These are phyloP conservation scores for Luperina nickerlii DNA, from an alignment of 2,888 invertebrate species.

Conservation along the genomic window DNA sequence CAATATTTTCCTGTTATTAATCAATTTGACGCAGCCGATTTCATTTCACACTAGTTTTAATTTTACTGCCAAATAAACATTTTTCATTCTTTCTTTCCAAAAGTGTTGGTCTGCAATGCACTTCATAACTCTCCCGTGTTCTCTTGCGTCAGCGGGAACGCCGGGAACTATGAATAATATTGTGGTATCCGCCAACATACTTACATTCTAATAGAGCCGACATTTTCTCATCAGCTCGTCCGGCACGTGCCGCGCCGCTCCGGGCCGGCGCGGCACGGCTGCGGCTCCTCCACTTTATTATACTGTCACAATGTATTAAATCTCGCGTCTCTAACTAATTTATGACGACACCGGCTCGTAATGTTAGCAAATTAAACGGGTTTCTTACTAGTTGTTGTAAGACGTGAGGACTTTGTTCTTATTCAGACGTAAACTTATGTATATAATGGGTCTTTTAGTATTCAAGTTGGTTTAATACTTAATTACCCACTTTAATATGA, in stretches of 20 bases:
- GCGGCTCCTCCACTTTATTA: slow-evolving; percentile 43
- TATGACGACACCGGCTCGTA: slow-evolving; percentile 53
- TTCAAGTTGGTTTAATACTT: slow-evolving; percentile 22
- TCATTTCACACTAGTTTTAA: not conserved
- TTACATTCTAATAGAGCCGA: slow-evolving; percentile 33
- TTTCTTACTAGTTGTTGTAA: slow-evolving; percentile 33
- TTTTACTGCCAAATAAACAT: not conserved
- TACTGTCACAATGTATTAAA: slow-evolving; percentile 55
- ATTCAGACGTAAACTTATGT: slow-evolving; percentile 7
- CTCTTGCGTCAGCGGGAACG: not conserved
- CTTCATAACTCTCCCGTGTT: not conserved
- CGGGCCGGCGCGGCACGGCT: slow-evolving; percentile 8
- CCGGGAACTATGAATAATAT: slow-evolving; percentile 27
- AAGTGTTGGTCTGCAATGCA: not conserved
- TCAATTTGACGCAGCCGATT: not conserved
- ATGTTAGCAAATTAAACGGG: slow-evolving; percentile 53
- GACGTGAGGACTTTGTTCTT: slow-evolving; percentile 35
- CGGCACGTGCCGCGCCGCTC: slow-evolving; percentile 34
- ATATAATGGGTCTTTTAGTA: not conserved
- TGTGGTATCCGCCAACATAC: slow-evolving; percentile 10
- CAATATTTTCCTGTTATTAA: not conserved
- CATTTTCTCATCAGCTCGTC: slow-evolving; percentile 44
- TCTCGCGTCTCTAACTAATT: slow-evolving; percentile 56
- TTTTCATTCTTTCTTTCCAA: not conserved
- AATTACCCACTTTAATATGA: slow-evolving; percentile 5